Base-by-base conservation (phyloP, 1,140 invertebrate species). In the Zophobas morio region DNA sequence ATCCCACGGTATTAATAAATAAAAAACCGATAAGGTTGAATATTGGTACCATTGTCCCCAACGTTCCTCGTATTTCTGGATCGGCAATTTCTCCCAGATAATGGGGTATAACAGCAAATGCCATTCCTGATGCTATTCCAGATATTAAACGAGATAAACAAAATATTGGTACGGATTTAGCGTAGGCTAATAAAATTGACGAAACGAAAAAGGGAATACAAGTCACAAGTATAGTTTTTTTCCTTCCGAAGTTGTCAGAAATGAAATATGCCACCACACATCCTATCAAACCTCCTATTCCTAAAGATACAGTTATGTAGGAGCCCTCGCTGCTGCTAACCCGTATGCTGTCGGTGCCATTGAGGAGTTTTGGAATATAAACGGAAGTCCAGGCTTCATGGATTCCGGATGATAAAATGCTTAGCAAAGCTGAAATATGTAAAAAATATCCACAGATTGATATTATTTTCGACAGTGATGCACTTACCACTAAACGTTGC, bases 31-130 rank as follows among this genome's bases (percentile, higher is more conserved):
- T 72, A 47, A 86, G 86, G 32, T 79, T 74, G 1, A 81, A 79
- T 0, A 85, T 81, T 4, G 82, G 78, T 2, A 84, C 76, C 56
- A 81, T 77, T 5, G 80, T 80, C 0, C 82, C 84, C 1, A 86
- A 74, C 5, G 81, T 46, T 78, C 95, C 94, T 6, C 94, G 86
- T 0, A 94, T 90, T 75, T 90, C 89, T 76, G 90, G 86, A 70
- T 93, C 89, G 36, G 93, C 88, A 42, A 94, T 89, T 87, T 93
- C 91, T 75, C 90, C 89, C n/a, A 94, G 86, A 82, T 91, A 93
- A 82, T 93, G 89, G 0, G 92, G 91, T n/a, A 90, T 90, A 5
- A 88, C 87, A 8, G 91, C 90, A 75, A 91, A 92, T 1, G 91
- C 87, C 57, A 91, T 91, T 2, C 92, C 92, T 75, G 94, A 89